These are phyloP conservation scores for Drosophila borborema DNA, from an alignment of 2,888 invertebrate genomes.

Conservation along the genomic window DNA sequence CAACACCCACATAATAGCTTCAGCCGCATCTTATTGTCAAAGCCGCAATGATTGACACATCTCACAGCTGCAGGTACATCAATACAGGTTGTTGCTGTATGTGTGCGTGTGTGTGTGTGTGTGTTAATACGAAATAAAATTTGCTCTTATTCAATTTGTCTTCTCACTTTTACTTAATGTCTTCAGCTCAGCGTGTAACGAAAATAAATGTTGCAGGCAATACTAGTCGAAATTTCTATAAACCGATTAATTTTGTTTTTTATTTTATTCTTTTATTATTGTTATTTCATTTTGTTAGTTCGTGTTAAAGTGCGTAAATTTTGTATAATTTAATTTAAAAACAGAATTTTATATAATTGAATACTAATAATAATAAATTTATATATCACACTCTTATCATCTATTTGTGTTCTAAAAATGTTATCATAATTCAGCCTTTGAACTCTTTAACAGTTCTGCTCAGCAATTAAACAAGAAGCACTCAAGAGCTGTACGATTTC, in stretches of 20 bases:
- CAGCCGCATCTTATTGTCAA: slow-evolving; percentile 31
- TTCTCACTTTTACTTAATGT: slow-evolving; percentile 40
- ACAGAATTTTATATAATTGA: too few species aligned
- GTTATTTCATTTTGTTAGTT: neutral
- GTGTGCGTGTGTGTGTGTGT: neutral
- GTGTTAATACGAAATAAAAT: slow-evolving; percentile 33
- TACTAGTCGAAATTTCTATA: slow-evolving; percentile 8
- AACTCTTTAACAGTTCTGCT: neutral
- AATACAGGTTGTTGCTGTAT: neutral
- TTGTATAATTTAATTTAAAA: too few species aligned
- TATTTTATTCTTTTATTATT: neutral
- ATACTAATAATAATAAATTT: too few species aligned
- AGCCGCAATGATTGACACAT: slow-evolving; percentile 51
- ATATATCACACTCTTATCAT: too few species aligned
- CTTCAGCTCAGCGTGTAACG: slow-evolving; percentile 22
- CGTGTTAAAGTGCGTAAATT: too few species aligned
- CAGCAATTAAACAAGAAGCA: neutral
- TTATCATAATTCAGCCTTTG: neutral
- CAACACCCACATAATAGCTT: slow-evolving; percentile 29
- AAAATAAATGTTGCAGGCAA: slow-evolving; percentile 39
- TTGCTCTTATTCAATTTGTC: slow-evolving; percentile 52
- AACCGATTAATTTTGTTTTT: slow-evolving; percentile 12
- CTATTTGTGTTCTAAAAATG: neutral
- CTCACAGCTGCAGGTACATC: slow-evolving; percentile 12
- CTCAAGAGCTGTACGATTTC: neutral